Evolutionary conservation across 37 sponge, comb jelly and placozoan species (phyloP).

Genomic region (Lycopodina hypogea): DNA sequence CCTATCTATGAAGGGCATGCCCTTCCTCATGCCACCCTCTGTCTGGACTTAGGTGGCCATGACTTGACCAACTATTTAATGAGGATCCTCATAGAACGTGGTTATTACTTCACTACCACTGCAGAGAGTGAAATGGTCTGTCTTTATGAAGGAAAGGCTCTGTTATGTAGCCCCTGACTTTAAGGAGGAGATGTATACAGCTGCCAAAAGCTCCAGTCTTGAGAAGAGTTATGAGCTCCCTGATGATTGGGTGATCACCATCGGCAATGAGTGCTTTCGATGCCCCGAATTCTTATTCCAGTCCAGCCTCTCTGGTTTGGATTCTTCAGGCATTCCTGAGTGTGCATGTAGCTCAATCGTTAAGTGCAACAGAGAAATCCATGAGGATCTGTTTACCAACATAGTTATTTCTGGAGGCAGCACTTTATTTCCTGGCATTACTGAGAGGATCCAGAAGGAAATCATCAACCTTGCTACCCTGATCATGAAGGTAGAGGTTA

Average conservation of each 20-base stretch:
- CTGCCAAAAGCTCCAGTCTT: neutral
- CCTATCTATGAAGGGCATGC: too few relatives aligned
- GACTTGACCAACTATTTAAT: conserved; percentile 68
- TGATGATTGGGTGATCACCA: conserved; percentile 37
- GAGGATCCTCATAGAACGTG: conserved; percentile 60
- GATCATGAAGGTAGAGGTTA: conserved; percentile 98
- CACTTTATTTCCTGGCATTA: conserved; percentile 88
- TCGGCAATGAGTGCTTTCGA: conserved; percentile 71
- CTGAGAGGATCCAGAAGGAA: conserved; percentile 73
- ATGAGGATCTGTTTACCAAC: conserved; percentile 20
- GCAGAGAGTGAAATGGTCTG: conserved; percentile 64
- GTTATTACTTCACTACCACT: conserved; percentile 69
- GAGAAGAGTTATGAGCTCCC: neutral
- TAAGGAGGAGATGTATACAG: conserved; percentile 6
- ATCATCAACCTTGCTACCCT: too few relatives aligned
- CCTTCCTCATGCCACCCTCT: neutral
- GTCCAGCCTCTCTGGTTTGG: conserved; percentile 36
- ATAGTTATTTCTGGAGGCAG: conserved; percentile 83
- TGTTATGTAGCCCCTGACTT: conserved; percentile 13
- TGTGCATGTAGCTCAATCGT: conserved; percentile 11
- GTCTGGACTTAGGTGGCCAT: conserved; percentile 60
- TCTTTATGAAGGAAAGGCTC: conserved; percentile 65
- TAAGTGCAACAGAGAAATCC: conserved; percentile 32
- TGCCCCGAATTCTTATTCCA: conserved; percentile 74
- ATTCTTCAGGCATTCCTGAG: conserved; percentile 40